phyloP scores from a whole-genome alignment of 2,113 vertebrate genomes.

The Macquaria ambigua region DNA sequence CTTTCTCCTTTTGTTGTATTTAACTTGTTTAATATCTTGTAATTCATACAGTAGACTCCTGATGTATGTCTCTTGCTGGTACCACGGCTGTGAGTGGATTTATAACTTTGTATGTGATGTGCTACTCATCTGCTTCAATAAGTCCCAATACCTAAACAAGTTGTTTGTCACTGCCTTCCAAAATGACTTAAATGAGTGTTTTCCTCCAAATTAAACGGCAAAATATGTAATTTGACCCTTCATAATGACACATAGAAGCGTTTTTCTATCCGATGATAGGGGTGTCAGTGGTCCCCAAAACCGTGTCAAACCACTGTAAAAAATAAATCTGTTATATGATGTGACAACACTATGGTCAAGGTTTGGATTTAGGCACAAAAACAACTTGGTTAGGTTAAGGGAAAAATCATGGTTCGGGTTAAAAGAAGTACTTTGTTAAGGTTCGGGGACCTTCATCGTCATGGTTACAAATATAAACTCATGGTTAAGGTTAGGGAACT shows the following conservation, averaged over 20 bases:
- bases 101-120: neutral
- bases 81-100: neutral
- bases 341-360: neutral
- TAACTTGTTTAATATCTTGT: neutral
- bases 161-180: neutral
- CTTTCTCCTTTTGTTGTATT: neutral
- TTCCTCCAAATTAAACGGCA: neutral
- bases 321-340: neutral
- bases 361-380: neutral
- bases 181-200: neutral
- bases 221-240: no score
- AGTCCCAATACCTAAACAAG: neutral
- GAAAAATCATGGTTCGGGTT: neutral
- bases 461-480: no score
- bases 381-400: neutral
- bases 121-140: neutral
- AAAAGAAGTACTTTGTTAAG: no score
- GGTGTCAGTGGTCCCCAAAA: no score
- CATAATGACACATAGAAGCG: no score
- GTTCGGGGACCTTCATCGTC: no score
- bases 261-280: no score
- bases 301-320: neutral
- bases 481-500: no score
- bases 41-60: neutral
- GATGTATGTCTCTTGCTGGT: neutral